These are phyloP conservation scores for Heliconius hewitsoni DNA, from an alignment of 1,140 invertebrate species.

Conservation along the genomic window DNA sequence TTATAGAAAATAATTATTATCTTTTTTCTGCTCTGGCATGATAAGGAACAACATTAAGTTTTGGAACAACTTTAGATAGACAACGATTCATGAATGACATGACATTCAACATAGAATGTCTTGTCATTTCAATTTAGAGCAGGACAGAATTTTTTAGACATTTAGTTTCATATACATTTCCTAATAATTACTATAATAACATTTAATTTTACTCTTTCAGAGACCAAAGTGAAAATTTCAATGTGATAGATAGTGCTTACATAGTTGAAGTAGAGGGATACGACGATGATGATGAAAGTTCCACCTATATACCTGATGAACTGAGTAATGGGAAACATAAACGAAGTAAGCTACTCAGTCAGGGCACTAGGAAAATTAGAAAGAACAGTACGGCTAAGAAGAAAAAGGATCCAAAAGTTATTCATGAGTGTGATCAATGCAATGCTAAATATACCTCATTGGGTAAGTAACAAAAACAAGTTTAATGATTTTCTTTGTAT, in stretches of 20 bases:
- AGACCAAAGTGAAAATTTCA: slow-evolving; percentile 54
- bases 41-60: no score
- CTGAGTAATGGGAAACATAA: slow-evolving; percentile 45
- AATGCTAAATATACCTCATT: slow-evolving; percentile 66
- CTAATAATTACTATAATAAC: no score
- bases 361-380: slow-evolving; percentile 28
- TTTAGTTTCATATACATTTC: no score
- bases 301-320: slow-evolving; percentile 49
- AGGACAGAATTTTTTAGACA: no score
- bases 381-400: slow-evolving; percentile 33
- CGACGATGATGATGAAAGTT: slow-evolving; percentile 55
- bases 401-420: slow-evolving; percentile 54
- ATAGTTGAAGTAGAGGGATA: slow-evolving; percentile 54
- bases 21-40: no score
- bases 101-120: no score
- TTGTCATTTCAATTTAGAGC: no score
- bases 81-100: no score
- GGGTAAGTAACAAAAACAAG: slow-evolving; percentile 43
- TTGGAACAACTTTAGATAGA: no score
- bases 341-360: slow-evolving; percentile 31
- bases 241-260: slow-evolving; percentile 49
- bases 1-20: no score
- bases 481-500: no score
- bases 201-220: slow-evolving; percentile 41
- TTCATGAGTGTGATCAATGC: slow-evolving; percentile 70